These are phyloP conservation scores for Spodoptera exigua DNA, from an alignment of 2,888 invertebrate species.

Conservation along the genomic window DNA sequence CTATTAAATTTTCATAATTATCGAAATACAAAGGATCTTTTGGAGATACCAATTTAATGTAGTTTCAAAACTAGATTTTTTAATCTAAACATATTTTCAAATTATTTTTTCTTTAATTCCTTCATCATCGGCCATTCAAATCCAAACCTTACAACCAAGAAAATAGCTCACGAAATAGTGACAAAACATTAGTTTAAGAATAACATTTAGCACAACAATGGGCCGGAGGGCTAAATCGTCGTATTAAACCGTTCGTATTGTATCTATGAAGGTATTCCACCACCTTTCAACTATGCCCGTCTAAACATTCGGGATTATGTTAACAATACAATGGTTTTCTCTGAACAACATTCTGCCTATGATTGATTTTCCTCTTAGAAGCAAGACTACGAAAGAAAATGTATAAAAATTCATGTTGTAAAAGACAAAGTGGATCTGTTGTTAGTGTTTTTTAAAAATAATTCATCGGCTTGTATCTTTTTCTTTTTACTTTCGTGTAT, in stretches of 20 bases:
- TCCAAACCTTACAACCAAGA: slow-evolving; percentile 20
- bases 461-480: too few species aligned
- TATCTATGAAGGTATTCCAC: slow-evolving; percentile 79
- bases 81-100: too few species aligned
- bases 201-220: slow-evolving; percentile 65
- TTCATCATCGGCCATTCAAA: slow-evolving; percentile 10
- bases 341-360: slow-evolving; percentile 26
- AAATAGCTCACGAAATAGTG: slow-evolving; percentile 31
- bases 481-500: too few species aligned
- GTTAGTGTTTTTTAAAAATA: too few species aligned
- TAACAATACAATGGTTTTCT: not conserved
- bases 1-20: too few species aligned
- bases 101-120: not conserved
- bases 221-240: slow-evolving; percentile 75
- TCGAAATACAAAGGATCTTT: too few species aligned
- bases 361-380: slow-evolving; percentile 8
- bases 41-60: too few species aligned
- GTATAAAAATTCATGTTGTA: not conserved
- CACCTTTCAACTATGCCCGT: slow-evolving; percentile 76
- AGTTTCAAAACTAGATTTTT: too few species aligned
- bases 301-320: slow-evolving; percentile 60
- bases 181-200: slow-evolving; percentile 49
- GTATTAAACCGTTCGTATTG: slow-evolving; percentile 81
- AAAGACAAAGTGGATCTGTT: too few species aligned
- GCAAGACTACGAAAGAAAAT: not conserved